A percentile compares a stretch with the other conserved stretches of the same genome.
These are phyloP conservation scores for Hemibagrus wyckioides DNA, from an alignment of 2,113 vertebrate species.

Conservation along the genomic window DNA sequence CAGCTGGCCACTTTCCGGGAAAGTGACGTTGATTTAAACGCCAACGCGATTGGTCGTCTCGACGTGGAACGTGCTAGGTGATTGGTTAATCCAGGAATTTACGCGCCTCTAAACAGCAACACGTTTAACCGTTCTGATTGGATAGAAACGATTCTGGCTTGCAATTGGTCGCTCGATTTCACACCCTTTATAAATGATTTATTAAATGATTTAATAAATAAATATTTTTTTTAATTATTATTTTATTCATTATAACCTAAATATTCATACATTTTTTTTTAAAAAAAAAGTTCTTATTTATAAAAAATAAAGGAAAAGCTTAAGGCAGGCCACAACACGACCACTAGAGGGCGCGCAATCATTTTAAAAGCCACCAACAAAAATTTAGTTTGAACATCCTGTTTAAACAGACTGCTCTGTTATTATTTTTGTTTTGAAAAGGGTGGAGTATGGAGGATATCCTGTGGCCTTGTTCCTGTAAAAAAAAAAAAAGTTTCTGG, in stretches of 20 bases:
- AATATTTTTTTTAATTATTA: neutral
- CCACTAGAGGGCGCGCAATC: neutral
- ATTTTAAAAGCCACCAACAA: neutral
- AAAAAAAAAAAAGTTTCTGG: neutral
- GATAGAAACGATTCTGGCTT: neutral
- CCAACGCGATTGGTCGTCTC: neutral
- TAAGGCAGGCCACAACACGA: neutral
- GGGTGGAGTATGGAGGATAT: neutral
- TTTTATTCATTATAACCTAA: neutral
- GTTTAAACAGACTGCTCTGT: neutral
- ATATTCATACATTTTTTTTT: neutral
- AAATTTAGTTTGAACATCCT: no score
- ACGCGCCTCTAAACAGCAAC: constrained; percentile 8
- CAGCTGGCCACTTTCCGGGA: constrained; percentile 36
- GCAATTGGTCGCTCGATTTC: neutral
- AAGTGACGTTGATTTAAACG: neutral
- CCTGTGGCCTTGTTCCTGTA: neutral
- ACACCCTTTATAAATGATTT: neutral
- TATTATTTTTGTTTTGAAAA: neutral
- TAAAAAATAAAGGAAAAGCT: neutral
- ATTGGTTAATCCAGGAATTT: constrained; percentile 30
- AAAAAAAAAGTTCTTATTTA: neutral
- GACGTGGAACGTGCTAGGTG: neutral
- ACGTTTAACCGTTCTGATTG: constrained; percentile 35
- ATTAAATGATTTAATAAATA: neutral